These are phyloP conservation scores for Limnothrissa miodon DNA, from an alignment of 2,113 vertebrate species.

Conservation along the genomic window DNA sequence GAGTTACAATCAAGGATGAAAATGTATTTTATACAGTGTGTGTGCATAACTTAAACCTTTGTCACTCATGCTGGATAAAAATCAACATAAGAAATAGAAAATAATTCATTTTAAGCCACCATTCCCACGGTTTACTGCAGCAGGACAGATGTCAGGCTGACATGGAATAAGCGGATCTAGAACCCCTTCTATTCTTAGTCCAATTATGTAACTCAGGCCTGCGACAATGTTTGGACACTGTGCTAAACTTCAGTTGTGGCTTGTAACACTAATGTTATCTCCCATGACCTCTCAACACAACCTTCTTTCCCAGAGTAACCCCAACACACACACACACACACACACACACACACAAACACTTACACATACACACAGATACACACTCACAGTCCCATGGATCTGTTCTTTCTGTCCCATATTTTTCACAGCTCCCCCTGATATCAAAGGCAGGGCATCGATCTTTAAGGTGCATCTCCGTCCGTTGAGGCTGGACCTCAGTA, in stretches of 20 bases:
- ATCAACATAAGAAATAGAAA: too few relatives aligned
- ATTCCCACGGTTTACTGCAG: neutral
- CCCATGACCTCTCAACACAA: neutral
- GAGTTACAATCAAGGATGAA: too few relatives aligned
- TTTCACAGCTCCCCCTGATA: slow-evolving; percentile 74
- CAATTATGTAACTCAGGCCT: neutral
- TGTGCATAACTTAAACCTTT: too few relatives aligned
- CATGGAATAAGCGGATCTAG: neutral
- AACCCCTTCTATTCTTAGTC: neutral
- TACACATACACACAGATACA: too few relatives aligned
- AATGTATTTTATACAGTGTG: too few relatives aligned
- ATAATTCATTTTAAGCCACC: neutral
- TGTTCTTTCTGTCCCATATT: neutral
- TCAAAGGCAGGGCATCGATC: slow-evolving; percentile 77
- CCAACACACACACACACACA: neutral
- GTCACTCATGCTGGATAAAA: too few relatives aligned
- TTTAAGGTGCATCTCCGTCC: slow-evolving; percentile 77
- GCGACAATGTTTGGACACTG: neutral
- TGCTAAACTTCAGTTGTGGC: neutral
- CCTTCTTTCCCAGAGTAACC: neutral
- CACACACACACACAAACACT: too few relatives aligned
- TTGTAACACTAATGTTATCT: neutral
- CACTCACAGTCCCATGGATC: neutral
- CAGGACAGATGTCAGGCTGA: neutral
- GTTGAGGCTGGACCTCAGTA: slow-evolving; percentile 68